Evolutionary conservation across 2,797 vertebrate genomes (phyloP).

Genomic region (Acanthornis magna): DNA sequence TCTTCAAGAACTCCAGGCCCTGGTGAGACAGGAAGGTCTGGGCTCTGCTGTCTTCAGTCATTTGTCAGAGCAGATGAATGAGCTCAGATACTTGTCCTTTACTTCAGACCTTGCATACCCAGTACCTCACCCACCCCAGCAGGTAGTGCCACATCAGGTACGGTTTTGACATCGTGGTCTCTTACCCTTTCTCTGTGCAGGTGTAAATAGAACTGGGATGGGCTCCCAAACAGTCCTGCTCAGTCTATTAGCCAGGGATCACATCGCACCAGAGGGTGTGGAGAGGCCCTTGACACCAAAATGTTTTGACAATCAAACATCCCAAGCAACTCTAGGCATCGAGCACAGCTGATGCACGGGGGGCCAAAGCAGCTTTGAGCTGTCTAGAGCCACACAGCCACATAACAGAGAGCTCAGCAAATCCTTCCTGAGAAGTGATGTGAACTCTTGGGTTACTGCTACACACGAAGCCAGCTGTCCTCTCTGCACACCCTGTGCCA

Average conservation of each 20-base stretch:
- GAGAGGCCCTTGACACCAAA: conserved; percentile 25
- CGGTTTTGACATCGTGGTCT: not conserved
- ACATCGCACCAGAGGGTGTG: not conserved
- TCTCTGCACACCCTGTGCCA: not conserved
- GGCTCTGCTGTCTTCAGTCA: not conserved
- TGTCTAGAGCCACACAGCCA: not conserved
- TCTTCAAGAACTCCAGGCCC: not conserved
- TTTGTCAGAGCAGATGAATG: not conserved
- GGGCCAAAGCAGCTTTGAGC: conserved; percentile 27
- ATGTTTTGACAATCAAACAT: conserved; percentile 54
- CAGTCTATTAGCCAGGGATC: not conserved
- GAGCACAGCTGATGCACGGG: not conserved
- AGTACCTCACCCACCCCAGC: not conserved
- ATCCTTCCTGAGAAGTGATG: not conserved
- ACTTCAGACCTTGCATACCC: not conserved
- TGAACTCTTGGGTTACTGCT: conserved; percentile 9
- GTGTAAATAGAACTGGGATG: not conserved
- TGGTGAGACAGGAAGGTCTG: not conserved
- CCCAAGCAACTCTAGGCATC: not conserved
- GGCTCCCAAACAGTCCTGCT: not conserved
- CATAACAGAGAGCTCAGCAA: conserved; percentile 21
- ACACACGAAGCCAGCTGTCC: not conserved
- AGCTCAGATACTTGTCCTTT: not conserved
- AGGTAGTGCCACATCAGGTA: not conserved
- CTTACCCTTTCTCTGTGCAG: not conserved